Conservation (phyloP, 2,113 vertebrate species). For the Nothobranchius kuhntae region DNA sequence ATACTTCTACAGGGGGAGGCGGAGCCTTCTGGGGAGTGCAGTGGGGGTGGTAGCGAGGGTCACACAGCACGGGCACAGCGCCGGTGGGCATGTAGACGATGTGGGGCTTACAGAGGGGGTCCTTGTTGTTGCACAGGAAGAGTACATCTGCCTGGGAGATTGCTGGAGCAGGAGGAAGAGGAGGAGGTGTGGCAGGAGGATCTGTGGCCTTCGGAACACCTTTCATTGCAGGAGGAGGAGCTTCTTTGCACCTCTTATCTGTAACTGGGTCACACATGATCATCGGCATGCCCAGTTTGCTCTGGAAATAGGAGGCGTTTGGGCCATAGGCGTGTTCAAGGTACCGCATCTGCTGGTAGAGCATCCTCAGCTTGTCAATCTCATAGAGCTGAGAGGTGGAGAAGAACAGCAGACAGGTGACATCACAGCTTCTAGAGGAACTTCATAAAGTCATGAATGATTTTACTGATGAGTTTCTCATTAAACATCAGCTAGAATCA, state of each 20-base stretch:
- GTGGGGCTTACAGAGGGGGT: constrained; percentile 82
- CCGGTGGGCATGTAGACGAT: constrained; percentile 81
- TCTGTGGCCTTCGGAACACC: constrained; percentile 46
- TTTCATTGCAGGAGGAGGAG: constrained; percentile 65
- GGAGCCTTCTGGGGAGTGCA: constrained; percentile 71
- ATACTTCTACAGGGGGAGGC: constrained; percentile 23
- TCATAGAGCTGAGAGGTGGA: constrained; percentile 76
- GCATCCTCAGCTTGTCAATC: constrained; percentile 81
- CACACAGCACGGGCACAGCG: constrained; percentile 77
- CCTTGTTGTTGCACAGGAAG: constrained; percentile 78
- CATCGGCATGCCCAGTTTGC: constrained; percentile 71
- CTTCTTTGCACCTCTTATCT: constrained; percentile 74
- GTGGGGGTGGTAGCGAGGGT: constrained; percentile 78
- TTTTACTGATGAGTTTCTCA: too few relatives aligned
- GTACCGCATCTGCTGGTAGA: constrained; percentile 83
- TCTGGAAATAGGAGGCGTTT: constrained; percentile 78
- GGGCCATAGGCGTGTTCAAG: constrained; percentile 79
- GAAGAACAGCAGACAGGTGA: background rate
- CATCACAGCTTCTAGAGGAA: background rate
- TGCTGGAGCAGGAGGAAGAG: constrained; percentile 35
- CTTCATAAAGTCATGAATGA: too few relatives aligned
- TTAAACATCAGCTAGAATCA: too few relatives aligned
- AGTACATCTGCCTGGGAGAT: constrained; percentile 76
- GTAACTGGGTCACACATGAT: constrained; percentile 75
- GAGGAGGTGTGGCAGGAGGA: constrained; percentile 27